Conservation (phyloP, 1,140 invertebrate genomes). For the Drosophila mayri region DNA sequence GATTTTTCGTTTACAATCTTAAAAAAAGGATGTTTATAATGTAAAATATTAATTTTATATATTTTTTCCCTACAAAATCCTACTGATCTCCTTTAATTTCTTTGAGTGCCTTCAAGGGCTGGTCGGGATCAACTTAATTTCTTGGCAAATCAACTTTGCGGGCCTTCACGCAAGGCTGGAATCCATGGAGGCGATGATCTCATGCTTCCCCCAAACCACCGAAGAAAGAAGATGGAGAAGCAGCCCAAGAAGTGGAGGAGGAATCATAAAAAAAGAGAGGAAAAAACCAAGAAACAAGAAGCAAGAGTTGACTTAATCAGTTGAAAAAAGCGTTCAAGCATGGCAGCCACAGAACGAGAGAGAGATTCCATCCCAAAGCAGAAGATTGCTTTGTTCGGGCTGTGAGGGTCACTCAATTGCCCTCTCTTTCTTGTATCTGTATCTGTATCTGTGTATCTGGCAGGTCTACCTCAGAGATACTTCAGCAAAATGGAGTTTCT, state of each 20-base stretch:
- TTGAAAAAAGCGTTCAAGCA: conserved; percentile 82
- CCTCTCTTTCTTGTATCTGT: conserved; percentile 62
- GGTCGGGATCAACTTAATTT: conserved; percentile 77
- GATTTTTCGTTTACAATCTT: too few relatives aligned
- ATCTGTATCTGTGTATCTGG: conserved; percentile 11
- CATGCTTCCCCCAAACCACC: conserved; percentile 52
- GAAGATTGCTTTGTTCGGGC: conserved; percentile 76
- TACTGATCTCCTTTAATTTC: not conserved
- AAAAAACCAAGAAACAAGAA: conserved; percentile 4
- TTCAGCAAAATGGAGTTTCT: conserved; percentile 75
- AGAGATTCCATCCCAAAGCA: conserved; percentile 39
- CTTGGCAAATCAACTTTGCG: conserved; percentile 78
- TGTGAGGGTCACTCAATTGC: conserved; percentile 77
- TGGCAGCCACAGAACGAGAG: conserved; percentile 52
- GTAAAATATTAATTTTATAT: not conserved
- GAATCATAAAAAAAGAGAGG: conserved; percentile 34
- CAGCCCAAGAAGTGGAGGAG: conserved; percentile 3
- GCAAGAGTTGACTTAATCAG: conserved; percentile 76
- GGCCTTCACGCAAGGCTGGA: conserved; percentile 74
- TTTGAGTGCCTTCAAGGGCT: conserved; percentile 29
- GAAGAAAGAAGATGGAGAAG: conserved; percentile 54
- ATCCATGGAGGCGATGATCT: conserved; percentile 81
- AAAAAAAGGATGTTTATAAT: not conserved
- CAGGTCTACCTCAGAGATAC: conserved; percentile 35
- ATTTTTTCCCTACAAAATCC: too few relatives aligned